phyloP scores from a whole-genome alignment of 1,140 invertebrate genomes.

The Lerema accius region DNA sequence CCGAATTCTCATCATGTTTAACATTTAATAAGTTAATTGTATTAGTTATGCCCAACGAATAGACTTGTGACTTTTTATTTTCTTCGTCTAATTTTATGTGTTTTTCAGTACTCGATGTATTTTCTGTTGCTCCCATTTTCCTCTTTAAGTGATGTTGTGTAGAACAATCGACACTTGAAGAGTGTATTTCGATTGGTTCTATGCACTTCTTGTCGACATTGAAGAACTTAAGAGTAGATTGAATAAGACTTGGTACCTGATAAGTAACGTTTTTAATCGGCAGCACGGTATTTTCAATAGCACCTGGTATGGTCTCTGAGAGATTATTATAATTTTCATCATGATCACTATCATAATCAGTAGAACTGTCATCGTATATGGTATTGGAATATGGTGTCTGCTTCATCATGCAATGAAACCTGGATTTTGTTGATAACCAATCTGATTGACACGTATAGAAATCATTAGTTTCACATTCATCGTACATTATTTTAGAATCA shows the following conservation, averaged over 20 bases:
- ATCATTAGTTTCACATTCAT: neutral
- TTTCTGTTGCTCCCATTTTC: slow-evolving; percentile 9
- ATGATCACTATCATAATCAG: slow-evolving; percentile 45
- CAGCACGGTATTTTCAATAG: neutral
- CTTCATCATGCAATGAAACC: slow-evolving; percentile 17
- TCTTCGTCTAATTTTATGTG: neutral
- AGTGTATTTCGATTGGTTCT: neutral
- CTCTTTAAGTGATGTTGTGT: slow-evolving; percentile 29
- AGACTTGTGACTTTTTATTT: neutral
- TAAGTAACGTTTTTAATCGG: neutral
- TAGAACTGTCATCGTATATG: slow-evolving; percentile 34
- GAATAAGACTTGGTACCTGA: slow-evolving; percentile 37
- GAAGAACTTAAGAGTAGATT: slow-evolving; percentile 17
- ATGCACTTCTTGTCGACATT: neutral
- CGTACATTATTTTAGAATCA: neutral
- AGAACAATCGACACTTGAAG: neutral
- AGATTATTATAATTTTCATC: slow-evolving; percentile 38
- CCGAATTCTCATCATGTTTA: too few relatives aligned
- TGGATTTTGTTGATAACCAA: slow-evolving; percentile 49
- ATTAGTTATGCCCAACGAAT: too few relatives aligned
- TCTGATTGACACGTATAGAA: slow-evolving; percentile 42
- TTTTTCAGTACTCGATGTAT: neutral
- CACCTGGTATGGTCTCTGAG: neutral
- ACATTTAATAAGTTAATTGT: too few relatives aligned
- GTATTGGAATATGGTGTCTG: neutral